These are phyloP conservation scores for Meloidogyne hapla DNA, from an alignment of 1,140 invertebrate genomes.

Conservation along the genomic window DNA sequence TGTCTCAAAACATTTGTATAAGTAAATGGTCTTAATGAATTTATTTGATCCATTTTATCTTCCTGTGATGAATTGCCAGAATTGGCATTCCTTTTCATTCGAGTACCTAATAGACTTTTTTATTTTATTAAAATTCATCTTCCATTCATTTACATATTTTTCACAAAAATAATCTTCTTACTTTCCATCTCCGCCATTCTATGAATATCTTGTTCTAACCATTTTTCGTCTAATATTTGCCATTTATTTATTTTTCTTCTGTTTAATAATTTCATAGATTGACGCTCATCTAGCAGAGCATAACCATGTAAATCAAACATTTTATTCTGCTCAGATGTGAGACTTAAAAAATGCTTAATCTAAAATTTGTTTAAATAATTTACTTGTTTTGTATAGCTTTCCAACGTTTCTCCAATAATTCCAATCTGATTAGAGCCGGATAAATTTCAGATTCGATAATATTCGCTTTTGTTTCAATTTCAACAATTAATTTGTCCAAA, in stretches of 20 bases:
- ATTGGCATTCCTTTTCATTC: background rate
- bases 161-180: background rate
- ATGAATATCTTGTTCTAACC: slow-evolving; percentile 23
- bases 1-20: slow-evolving; percentile 24
- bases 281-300: slow-evolving; percentile 20
- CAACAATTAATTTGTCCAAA: slow-evolving; percentile 27
- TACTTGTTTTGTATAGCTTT: background rate
- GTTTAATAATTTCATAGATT: slow-evolving; percentile 1
- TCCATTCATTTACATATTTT: too few species aligned
- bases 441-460: slow-evolving; percentile 21
- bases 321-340: slow-evolving; percentile 11
- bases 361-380: background rate
- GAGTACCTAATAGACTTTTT: background rate
- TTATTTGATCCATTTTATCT: background rate
- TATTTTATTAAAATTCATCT: background rate
- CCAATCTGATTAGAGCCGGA: slow-evolving; percentile 31
- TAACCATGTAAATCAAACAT: slow-evolving; percentile 14
- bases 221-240: slow-evolving; percentile 4
- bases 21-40: background rate
- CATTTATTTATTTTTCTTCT: slow-evolving; percentile 10
- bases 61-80: background rate
- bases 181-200: slow-evolving; percentile 27
- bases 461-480: slow-evolving; percentile 31
- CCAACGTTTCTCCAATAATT: slow-evolving; percentile 29
- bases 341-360: background rate